Evolutionary conservation across 2,888 invertebrate genomes (phyloP).

Genomic region (Leptarthrus brevirostris): DNA sequence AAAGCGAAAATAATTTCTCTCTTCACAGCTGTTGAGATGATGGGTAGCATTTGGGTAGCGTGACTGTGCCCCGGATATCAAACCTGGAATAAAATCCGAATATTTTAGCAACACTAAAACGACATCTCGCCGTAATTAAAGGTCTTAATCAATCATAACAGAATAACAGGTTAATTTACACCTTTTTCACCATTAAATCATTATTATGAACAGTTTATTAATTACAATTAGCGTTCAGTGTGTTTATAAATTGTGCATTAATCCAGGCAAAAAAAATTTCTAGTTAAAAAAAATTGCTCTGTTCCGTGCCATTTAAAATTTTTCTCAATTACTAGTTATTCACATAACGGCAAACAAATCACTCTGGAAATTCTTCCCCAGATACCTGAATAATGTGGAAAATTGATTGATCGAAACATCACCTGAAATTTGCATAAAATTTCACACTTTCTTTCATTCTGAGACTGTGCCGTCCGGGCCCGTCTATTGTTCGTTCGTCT

Average conservation of each 20-base stretch:
- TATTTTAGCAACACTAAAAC: no score
- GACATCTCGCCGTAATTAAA: no score
- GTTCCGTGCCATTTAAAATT: slow-evolving; percentile 13
- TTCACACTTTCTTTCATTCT: slow-evolving; percentile 37
- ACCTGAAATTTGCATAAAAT: slow-evolving; percentile 43
- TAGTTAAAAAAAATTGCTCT: not conserved
- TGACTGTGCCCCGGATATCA: no score
- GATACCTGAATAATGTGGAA: slow-evolving; percentile 13
- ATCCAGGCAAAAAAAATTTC: not conserved
- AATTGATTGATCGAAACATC: slow-evolving; percentile 39
- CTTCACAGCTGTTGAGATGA: no score
- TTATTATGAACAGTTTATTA: no score
- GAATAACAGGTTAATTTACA: no score
- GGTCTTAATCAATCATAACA: no score
- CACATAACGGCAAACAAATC: slow-evolving; percentile 14
- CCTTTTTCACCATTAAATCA: no score
- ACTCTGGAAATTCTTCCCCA: slow-evolving; percentile 18
- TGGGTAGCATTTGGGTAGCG: no score
- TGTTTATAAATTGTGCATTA: not conserved
- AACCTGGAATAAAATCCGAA: no score
- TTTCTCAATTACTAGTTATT: slow-evolving; percentile 11
- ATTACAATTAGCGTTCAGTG: no score
- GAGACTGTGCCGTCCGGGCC: not conserved
- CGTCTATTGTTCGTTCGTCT: not conserved
- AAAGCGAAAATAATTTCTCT: no score